phyloP scores from a whole-genome alignment of 1,140 invertebrate genomes.

The Pogonomyrmex californicus region DNA sequence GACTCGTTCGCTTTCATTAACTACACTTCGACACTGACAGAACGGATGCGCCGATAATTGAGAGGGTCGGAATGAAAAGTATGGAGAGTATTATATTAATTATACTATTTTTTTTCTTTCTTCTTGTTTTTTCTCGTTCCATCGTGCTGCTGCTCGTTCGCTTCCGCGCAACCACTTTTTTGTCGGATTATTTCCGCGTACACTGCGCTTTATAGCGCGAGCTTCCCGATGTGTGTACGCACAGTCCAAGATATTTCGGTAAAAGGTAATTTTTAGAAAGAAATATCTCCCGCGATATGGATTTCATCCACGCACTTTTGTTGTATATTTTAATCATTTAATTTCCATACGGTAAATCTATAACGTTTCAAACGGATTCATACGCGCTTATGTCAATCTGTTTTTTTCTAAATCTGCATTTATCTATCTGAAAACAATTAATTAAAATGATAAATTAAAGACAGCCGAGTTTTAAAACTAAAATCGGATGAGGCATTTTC shows the following conservation, averaged over 20 bases:
- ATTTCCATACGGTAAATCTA: not conserved
- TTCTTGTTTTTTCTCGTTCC: slow-evolving; percentile 1
- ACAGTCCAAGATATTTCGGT: not conserved
- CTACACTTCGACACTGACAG: slow-evolving; percentile 55
- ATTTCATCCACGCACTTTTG: not conserved
- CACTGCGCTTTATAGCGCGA: not conserved
- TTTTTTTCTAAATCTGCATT: not conserved
- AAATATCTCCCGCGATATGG: not conserved
- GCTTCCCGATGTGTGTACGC: not conserved
- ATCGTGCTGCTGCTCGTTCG: not conserved
- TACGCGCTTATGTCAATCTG: not conserved
- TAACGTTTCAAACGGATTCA: not conserved
- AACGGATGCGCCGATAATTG: slow-evolving; percentile 50
- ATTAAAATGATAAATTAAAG: not conserved
- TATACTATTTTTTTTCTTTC: slow-evolving; percentile 46
- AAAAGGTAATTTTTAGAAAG: not conserved
- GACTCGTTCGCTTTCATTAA: slow-evolving; percentile 58
- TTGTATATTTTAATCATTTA: not conserved
- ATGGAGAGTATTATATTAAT: slow-evolving; percentile 44
- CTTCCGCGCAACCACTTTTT: slow-evolving; percentile 31
- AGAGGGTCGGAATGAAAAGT: slow-evolving; percentile 34
- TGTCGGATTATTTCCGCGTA: slow-evolving; percentile 12
- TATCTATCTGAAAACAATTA: not conserved
- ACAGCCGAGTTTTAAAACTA: not conserved
- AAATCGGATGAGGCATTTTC: not conserved